These are phyloP conservation scores for Athripsodes cinereus DNA, from an alignment of 2,888 invertebrate species.

Conservation along the genomic window DNA sequence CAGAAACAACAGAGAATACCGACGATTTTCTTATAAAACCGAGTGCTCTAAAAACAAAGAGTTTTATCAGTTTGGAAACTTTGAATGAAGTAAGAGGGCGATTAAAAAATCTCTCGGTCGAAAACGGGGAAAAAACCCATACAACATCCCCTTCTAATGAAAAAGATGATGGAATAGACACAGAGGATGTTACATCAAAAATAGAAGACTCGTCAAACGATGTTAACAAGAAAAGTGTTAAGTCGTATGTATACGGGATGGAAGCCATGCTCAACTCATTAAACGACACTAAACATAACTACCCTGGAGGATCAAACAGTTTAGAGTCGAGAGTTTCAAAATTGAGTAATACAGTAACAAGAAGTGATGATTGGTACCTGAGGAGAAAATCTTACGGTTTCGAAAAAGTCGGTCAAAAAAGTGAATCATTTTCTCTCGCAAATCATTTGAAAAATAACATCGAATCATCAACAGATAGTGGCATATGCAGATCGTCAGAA, in stretches of 20 bases:
- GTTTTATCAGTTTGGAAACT: constrained; percentile 55
- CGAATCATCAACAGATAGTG: constrained; percentile 74
- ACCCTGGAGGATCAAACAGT: constrained; percentile 38
- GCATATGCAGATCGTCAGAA: constrained; percentile 67
- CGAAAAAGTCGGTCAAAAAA: constrained; percentile 44
- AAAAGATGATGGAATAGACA: constrained; percentile 42
- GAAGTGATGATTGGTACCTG: constrained; percentile 62
- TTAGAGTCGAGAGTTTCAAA: constrained; percentile 41
- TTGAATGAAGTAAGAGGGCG: constrained; percentile 54
- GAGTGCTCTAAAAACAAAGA: constrained; percentile 32
- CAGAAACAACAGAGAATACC: constrained; percentile 4
- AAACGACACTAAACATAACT: constrained; percentile 31
- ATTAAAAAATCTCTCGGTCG: constrained; percentile 40
- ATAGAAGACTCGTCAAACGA: constrained; percentile 18
- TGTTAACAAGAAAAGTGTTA: constrained; percentile 33
- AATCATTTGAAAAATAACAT: constrained; percentile 50
- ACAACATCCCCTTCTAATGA: constrained; percentile 10
- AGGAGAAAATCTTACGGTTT: constrained; percentile 75
- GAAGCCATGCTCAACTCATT: constrained; percentile 33
- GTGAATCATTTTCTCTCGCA: constrained; percentile 32
- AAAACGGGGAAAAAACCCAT: constrained; percentile 28
- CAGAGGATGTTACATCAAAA: constrained; percentile 33
- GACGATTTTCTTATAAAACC: constrained; percentile 27
- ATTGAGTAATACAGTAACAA: constrained; percentile 33
- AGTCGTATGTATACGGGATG: constrained; percentile 43